Evolutionary conservation across 2,113 vertebrate genomes (phyloP), one percentile per base, ranked within the genome.

Genomic region (Fregetta grallaria): DNA sequence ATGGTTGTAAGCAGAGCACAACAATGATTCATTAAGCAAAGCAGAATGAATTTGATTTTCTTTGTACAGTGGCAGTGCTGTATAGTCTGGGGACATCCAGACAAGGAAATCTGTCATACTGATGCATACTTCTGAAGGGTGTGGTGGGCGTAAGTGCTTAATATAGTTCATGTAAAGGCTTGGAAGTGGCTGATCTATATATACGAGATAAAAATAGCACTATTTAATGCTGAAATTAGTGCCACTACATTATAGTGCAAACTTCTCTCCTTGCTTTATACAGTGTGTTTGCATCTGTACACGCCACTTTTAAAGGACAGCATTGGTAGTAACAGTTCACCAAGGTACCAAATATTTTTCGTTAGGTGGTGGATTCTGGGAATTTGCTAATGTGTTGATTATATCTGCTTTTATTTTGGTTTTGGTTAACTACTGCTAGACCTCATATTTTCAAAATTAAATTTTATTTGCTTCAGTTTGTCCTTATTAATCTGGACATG

Each of bases 21-120:
- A 70, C 74, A 79, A 36, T 71, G 81, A 90, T 92, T 95, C 94
- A 88, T 94, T 97, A 92, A 70, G 91, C 53, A 95, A 92, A 92
- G 77, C 40, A 94, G 66, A 92, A 85, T 95, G 58, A 87, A 90
- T 94, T 92, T 88, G 16, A 73, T 93, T 93, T 94, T 82, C 70
- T 73, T 82, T 75, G 34, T 93, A 36, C 73, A 87, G 36, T 76
- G 66, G 36, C 81, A 66, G 19, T 58, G 53, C 53, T 82, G 26
- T 87, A 20, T 59, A 61, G 74, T 93, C 49, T 88, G 22, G 66
- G 83, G 84, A 91, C 77, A 89, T 59, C 15, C 77, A 93, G 81
- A 79, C 90, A 73, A 95, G 94, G 87, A 85, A 82, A 91, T 79
- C 62, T 93, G 58, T 96, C 66, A 15, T 79, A 29, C 30, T 90